phyloP scores from a whole-genome alignment of 2,797 vertebrate genomes.

The Acestrorhynchus altus region DNA sequence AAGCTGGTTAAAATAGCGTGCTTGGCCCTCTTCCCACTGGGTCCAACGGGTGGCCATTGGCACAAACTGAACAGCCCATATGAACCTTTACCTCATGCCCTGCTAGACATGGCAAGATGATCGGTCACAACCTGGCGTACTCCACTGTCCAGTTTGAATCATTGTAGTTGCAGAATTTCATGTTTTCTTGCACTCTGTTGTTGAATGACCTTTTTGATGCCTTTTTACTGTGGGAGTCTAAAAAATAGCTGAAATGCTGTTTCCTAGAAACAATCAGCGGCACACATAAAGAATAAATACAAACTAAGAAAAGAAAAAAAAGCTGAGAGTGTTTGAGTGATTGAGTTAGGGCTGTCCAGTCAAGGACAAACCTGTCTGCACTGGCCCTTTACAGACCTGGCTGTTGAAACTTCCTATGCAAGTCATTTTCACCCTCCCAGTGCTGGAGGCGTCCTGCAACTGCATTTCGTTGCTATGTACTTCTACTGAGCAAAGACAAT shows the following conservation, averaged over 20 bases:
- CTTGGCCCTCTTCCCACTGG: background rate
- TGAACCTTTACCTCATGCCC: slow-evolving; percentile 35
- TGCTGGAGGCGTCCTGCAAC: too few relatives aligned
- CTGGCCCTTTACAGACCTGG: too few relatives aligned
- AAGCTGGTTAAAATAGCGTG: background rate
- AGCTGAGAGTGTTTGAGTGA: background rate
- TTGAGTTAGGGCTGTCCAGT: background rate
- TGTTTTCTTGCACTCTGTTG: too few relatives aligned
- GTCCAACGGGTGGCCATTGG: background rate
- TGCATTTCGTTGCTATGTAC: too few relatives aligned
- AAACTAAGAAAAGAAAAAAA: too few relatives aligned
- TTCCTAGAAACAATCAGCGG: too few relatives aligned
- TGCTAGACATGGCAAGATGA: slow-evolving; percentile 38
- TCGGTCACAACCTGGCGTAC: background rate
- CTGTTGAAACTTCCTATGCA: too few relatives aligned
- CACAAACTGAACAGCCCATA: background rate
- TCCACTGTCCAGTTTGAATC: slow-evolving; percentile 17
- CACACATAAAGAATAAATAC: too few relatives aligned
- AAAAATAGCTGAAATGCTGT: background rate
- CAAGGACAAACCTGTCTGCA: background rate
- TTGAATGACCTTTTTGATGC: too few relatives aligned
- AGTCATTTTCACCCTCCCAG: too few relatives aligned
- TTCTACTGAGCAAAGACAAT: too few relatives aligned
- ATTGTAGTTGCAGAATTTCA: background rate
- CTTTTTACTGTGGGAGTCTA: background rate